Percentiles rank a stretch among this genome's conserved stretches.
Conservation (phyloP, 2,113 vertebrate genomes). For the Neotoma lepida region DNA sequence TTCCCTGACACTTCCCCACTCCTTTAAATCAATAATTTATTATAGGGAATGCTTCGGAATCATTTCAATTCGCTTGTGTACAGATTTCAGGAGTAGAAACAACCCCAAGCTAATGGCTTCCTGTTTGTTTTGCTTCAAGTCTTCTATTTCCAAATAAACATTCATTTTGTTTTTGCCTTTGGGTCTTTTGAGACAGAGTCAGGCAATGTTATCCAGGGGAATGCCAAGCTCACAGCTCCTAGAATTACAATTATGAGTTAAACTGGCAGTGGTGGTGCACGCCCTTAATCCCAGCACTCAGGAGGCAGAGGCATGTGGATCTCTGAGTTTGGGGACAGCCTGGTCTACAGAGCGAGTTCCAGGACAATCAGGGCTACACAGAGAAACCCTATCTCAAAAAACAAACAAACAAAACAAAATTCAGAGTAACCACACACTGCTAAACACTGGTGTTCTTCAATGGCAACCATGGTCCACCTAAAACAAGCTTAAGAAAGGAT, state of each 20-base stretch:
- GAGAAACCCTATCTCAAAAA: not conserved
- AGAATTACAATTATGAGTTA: not conserved
- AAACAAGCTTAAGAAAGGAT: not conserved
- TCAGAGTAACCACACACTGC: not conserved
- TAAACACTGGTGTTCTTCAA: not conserved
- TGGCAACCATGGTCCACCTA: not conserved
- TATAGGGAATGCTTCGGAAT: not conserved
- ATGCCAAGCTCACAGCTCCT: too few relatives aligned
- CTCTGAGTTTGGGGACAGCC: not conserved
- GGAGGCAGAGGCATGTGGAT: not conserved
- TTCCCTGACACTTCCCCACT: not conserved
- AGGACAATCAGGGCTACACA: not conserved
- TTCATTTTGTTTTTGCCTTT: not conserved
- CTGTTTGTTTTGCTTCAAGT: not conserved
- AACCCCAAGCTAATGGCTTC: not conserved
- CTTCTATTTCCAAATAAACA: constrained; percentile 1
- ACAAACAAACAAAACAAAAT: not conserved
- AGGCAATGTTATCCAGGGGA: not conserved
- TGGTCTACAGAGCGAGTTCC: not conserved
- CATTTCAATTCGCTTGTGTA: not conserved
- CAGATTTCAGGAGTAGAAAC: not conserved
- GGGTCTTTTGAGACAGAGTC: not conserved
- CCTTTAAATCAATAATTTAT: not conserved
- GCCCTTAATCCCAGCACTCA: not conserved
- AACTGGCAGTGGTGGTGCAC: fast-evolving